phyloP scores from a whole-genome alignment of 2,888 invertebrate species.

The Brachypterus glaber region DNA sequence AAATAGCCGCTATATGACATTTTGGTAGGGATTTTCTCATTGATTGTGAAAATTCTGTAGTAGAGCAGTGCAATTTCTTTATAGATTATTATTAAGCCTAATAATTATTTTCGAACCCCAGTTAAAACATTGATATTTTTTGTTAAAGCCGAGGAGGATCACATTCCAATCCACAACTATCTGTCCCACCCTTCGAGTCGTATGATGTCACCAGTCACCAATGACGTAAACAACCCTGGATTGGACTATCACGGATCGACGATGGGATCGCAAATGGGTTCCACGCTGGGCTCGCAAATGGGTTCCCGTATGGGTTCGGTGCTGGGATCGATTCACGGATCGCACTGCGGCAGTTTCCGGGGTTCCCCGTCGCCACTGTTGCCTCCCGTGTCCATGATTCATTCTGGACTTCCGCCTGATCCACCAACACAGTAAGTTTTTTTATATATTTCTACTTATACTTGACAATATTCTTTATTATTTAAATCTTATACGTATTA shows the following conservation, averaged over 20 bases:
- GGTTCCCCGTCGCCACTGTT: constrained; percentile 39
- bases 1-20: no score
- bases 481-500: no score
- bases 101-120: no score
- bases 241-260: constrained; percentile 37
- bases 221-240: constrained; percentile 48
- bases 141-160: constrained; percentile 65
- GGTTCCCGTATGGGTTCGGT: constrained; percentile 38
- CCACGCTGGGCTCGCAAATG: constrained; percentile 30
- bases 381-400: constrained; percentile 37
- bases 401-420: constrained; percentile 33
- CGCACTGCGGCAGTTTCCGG: constrained; percentile 36
- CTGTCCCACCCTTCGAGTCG: constrained; percentile 29
- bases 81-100: no score
- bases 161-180: constrained; percentile 39
- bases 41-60: no score
- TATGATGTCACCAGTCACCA: constrained; percentile 39
- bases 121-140: no score
- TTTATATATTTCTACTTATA: no score
- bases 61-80: no score
- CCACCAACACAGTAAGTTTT: constrained; percentile 38
- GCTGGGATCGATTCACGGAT: constrained; percentile 36
- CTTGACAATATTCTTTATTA: no score
- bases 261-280: constrained; percentile 37
- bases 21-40: no score